Base-by-base conservation (phyloP, 2,888 invertebrate species). In the Scaptomyza polygonia region DNA sequence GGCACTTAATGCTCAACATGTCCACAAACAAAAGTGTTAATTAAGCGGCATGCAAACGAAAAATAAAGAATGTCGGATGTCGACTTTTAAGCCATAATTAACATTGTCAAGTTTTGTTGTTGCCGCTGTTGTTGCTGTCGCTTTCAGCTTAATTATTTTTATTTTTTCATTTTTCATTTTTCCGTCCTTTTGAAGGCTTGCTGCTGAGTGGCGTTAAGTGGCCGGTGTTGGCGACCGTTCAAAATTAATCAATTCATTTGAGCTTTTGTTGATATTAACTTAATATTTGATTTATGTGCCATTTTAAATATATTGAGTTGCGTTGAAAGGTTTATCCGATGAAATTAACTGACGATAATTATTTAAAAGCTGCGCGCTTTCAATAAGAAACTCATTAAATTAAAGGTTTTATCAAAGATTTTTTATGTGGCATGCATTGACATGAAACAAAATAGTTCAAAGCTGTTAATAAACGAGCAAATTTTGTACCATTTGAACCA, bases 81-180 rank as follows among this genome's bases (percentile, higher is more conserved):
- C 70, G 66, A 63, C 63, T 47, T 64, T 74, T 72, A 57, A 67
- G 67, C 62, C 61, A 68, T 74, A 70, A 79, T 80, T 79, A 85
- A 85, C 69, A 72, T 79, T 80, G 85, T 84, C 82, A 80, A 81
- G 68, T 70, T 67, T 71, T 64, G 65, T 64, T 49, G 29, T 53
- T 53, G 14, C 14, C 14, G 8, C 4, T 36, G 16, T 25, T 29
- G 29, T 29, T 48, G 30, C 14, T 42, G 27, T 45, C 61, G 78
- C 53, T 58, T 63, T 53, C 59, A 52, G 82, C 82, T 70, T 82
- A 75, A 85, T 80, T 82, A 72, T 80, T 74, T 84, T 79, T 53
- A 64, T 77, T 77, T 64, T 66, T 68, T 77, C n/a, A n/a, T 83
- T 58, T 67, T 76, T 72, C 66, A 62, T 67, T 72, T 70, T 48